phyloP scores from a whole-genome alignment of 2,888 invertebrate genomes.

The Glyphotaelius pellucidus region DNA sequence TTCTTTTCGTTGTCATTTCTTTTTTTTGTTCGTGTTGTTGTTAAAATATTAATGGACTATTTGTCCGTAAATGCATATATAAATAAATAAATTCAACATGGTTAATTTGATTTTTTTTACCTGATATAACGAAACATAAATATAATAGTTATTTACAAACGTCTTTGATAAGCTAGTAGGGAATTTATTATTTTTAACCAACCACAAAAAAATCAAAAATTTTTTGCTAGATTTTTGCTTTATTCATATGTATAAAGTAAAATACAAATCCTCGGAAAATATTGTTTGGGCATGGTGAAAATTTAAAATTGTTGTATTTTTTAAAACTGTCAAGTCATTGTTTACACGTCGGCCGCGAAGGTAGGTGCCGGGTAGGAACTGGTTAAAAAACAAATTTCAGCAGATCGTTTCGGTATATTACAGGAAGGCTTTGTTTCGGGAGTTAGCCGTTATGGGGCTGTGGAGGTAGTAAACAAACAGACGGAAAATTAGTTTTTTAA shows the following conservation, averaged over 20 bases:
- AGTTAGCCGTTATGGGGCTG: background rate
- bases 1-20: no score
- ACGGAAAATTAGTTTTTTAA: background rate
- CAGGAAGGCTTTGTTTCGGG: background rate
- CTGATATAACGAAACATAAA: no score
- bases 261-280: background rate
- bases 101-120: no score
- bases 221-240: no score
- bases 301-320: background rate
- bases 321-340: background rate
- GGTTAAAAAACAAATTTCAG: conserved; percentile 2
- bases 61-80: no score
- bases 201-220: no score
- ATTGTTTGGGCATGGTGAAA: background rate
- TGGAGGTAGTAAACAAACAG: background rate
- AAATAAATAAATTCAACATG: no score
- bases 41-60: no score
- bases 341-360: background rate
- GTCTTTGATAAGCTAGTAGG: no score
- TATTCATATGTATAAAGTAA: background rate
- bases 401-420: background rate
- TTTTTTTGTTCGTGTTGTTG: no score
- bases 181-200: no score
- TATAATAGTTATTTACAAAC: no score
- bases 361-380: background rate